Evolutionary conservation across 2,797 vertebrate species (phyloP).

Genomic region (Allobates femoralis): DNA sequence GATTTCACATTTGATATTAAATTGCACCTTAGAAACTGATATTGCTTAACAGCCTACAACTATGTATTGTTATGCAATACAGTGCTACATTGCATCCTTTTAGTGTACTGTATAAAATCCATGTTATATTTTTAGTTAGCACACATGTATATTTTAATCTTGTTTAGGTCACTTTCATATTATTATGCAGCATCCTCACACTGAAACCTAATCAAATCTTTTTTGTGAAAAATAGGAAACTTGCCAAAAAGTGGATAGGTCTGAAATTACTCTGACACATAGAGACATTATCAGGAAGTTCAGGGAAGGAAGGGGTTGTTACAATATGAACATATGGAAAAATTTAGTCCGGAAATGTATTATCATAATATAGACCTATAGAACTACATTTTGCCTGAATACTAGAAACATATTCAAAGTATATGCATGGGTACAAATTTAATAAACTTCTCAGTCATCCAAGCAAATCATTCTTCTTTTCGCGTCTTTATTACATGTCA

Average conservation of each 20-base stretch:
- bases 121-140: background rate
- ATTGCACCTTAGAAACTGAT: no score
- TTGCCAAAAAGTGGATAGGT: background rate
- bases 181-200: background rate
- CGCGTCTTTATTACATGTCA: background rate
- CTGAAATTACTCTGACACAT: background rate
- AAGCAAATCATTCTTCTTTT: background rate
- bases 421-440: background rate
- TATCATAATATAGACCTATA: background rate
- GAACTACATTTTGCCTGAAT: no score
- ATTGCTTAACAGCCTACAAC: background rate
- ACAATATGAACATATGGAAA: background rate
- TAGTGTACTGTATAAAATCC: background rate
- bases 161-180: background rate
- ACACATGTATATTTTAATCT: background rate
- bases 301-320: background rate
- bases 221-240: background rate
- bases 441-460: background rate
- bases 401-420: background rate
- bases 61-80: background rate
- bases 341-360: background rate
- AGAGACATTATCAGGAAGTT: background rate
- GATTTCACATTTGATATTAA: no score
- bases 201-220: background rate
- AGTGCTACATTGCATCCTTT: background rate